Evolutionary conservation across 2,888 invertebrate species (phyloP).

Genomic region (Campaea margaritaria): DNA sequence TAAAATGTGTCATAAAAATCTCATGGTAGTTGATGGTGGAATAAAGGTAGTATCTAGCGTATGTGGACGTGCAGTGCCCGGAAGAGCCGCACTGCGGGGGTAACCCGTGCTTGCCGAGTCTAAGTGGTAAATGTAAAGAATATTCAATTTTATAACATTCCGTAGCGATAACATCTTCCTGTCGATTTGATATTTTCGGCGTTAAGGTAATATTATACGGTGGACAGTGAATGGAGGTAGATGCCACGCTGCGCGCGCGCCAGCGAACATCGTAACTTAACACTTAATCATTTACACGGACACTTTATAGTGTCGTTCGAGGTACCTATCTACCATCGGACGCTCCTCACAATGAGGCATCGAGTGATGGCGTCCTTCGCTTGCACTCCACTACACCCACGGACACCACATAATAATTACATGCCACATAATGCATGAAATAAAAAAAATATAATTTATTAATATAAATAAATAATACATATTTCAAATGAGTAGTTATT

Average conservation of each 20-base stretch:
- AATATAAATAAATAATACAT: no score
- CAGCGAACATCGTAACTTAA: conserved; percentile 78
- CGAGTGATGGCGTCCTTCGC: conserved; percentile 35
- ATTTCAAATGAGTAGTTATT: no score
- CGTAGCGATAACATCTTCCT: conserved; percentile 80
- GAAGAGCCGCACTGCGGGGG: conserved; percentile 74
- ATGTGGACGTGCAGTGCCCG: conserved; percentile 53
- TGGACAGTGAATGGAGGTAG: conserved; percentile 73
- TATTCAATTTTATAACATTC: conserved; percentile 84
- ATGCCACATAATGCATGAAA: no score
- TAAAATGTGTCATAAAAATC: conserved; percentile 74
- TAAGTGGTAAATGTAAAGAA: conserved; percentile 67
- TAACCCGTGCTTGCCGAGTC: conserved; percentile 56
- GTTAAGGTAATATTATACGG: conserved; percentile 80
- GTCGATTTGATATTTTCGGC: conserved; percentile 85
- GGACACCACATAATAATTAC: neutral
- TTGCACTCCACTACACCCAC: conserved; percentile 6
- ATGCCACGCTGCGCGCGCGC: conserved; percentile 76
- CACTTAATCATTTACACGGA: conserved; percentile 82
- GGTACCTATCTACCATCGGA: conserved; percentile 47
- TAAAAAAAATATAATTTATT: no score
- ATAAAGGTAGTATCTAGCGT: conserved; percentile 38
- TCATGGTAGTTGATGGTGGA: conserved; percentile 53
- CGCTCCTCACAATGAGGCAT: conserved; percentile 45
- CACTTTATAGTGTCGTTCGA: conserved; percentile 72